Evolutionary conservation across 2,888 invertebrate species (phyloP).

Genomic region (Noctua comes): DNA sequence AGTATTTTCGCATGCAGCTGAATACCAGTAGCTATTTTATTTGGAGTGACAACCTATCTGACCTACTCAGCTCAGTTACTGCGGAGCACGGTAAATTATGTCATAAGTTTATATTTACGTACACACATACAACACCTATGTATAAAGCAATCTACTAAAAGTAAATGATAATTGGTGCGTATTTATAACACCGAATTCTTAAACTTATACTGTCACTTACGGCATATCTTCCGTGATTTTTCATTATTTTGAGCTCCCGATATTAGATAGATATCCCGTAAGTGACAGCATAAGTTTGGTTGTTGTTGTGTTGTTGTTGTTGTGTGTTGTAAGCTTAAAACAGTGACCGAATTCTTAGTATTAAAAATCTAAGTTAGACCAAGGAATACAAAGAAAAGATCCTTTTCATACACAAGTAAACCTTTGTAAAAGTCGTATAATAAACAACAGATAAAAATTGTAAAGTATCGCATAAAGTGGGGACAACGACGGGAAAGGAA

Average conservation of each 20-base stretch:
- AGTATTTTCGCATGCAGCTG: not conserved
- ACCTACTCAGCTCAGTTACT: not conserved
- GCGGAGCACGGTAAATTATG: not conserved
- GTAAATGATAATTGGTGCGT: not conserved
- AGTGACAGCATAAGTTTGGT: too few relatives aligned
- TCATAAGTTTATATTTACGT: not conserved
- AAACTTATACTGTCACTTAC: too few relatives aligned
- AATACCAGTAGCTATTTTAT: not conserved
- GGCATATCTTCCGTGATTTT: too few relatives aligned
- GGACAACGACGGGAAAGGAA: conserved; percentile 29
- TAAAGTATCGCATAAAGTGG: conserved; percentile 38
- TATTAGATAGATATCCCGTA: too few relatives aligned
- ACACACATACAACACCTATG: not conserved
- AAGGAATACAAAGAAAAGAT: not conserved
- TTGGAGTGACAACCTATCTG: not conserved
- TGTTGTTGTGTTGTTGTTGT: too few relatives aligned
- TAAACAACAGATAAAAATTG: conserved; percentile 38
- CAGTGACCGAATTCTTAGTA: not conserved
- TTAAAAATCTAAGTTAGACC: not conserved
- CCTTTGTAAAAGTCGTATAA: conserved; percentile 10
- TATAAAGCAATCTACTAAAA: not conserved
- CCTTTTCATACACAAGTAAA: not conserved
- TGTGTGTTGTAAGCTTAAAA: too few relatives aligned
- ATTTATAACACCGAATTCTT: not conserved
- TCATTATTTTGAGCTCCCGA: too few relatives aligned